Evolutionary conservation across 30 jellyfish, hydroid and myxozoan species (phyloP), one percentile per base, ranked within the genome.

Genomic region (Mastigias papua): DNA sequence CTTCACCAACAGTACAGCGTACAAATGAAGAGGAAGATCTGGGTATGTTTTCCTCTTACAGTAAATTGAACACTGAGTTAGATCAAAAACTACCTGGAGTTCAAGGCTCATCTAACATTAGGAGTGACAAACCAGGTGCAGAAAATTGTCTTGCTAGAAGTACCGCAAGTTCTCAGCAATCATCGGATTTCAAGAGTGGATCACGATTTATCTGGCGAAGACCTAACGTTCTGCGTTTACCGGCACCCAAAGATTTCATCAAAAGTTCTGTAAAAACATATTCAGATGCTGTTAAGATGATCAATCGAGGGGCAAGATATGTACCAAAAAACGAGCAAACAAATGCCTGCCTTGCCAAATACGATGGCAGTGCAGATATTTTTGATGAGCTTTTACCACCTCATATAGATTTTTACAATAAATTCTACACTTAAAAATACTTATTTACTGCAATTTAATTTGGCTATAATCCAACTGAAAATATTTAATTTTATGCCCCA

Each of bases 341-440:
- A 0, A 46, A 25, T 29, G 33, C 42, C 0, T 26, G 5, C 2
- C 2, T 23, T 51, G 33, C 61, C 54, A 80, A 69, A 29, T 31
- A 29, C 20, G 57, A 37, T 21, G 73, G 35, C 6, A 30, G 71
- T 48, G 29, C 33, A 0, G 93, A 83, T 4, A 48, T 69, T 29
- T 61, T 83, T 5, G n/a, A 34, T 0, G 93, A 83, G 31, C 29
- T 83, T 2, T 22, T 83, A 21, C 93, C 93, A 0, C 62, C 70
- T 19, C 93, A 83, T 70, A 73, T 83, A 1, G 54, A 37, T 5
- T 63, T 80, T 80, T 80, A 64, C 51, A 80, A 80, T 27, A 63
- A 34, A 37, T 80, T 80, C 29, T n/a, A 51, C 17, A 5, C 67
- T 17, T 31, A 37, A 31, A 4, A 76, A 23, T 27, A 6, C 10